These are phyloP conservation scores for Microcebus griseorufus DNA, from an alignment of 2,113 vertebrate species.

Conservation along the genomic window DNA sequence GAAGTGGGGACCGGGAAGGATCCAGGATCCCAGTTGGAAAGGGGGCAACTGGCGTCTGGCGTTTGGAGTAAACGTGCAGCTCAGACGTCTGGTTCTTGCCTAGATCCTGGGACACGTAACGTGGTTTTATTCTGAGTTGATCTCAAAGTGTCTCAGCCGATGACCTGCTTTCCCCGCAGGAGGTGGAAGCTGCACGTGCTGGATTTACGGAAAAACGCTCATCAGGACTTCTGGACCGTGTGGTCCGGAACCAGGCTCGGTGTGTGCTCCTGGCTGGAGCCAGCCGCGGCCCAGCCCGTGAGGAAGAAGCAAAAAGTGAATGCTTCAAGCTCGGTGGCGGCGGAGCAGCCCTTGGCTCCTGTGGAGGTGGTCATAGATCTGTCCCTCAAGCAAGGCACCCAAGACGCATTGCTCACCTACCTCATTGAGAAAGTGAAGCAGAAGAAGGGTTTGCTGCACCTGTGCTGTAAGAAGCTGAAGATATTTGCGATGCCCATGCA, in stretches of 20 bases:
- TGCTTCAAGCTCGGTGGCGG: rapidly evolving
- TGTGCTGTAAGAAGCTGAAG: constrained; percentile 43
- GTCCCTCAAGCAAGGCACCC: neutral
- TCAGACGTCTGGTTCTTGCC: neutral
- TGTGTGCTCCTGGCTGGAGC: neutral
- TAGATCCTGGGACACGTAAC: neutral
- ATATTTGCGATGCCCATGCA: neutral
- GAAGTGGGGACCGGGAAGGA: neutral
- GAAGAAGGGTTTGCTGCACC: neutral
- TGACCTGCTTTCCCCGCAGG: neutral
- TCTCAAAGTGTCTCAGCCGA: rapidly evolving
- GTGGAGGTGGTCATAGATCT: constrained; percentile 50
- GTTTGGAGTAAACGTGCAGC: neutral
- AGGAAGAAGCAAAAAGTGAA: neutral
- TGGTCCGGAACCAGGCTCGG: neutral
- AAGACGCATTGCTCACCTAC: neutral
- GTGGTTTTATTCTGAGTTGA: neutral
- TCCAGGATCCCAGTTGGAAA: neutral
- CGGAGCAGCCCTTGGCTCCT: rapidly evolving
- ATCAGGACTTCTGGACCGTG: constrained; percentile 21
- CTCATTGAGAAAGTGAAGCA: constrained; percentile 29
- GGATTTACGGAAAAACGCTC: neutral
- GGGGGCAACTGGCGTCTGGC: neutral
- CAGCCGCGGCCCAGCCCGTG: neutral
- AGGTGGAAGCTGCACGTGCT: constrained; percentile 58